Conservation (phyloP, 2,888 invertebrate genomes). For the Acrobasis repandana region DNA sequence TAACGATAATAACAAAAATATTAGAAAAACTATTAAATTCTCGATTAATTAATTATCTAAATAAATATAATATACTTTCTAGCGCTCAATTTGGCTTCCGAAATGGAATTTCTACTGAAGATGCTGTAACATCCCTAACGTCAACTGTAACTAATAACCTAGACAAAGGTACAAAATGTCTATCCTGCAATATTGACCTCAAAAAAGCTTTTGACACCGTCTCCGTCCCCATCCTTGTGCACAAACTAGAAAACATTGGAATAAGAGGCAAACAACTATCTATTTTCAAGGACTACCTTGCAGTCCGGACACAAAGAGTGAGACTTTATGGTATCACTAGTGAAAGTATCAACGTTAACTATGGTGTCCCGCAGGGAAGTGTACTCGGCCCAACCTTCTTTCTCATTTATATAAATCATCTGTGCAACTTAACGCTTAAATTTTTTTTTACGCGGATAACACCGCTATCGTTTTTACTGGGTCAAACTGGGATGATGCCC, state of each 20-base stretch:
- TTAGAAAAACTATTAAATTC: conserved; percentile 23
- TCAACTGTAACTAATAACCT: neutral
- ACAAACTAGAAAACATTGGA: no score
- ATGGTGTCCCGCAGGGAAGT: no score
- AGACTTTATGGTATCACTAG: conserved; percentile 2
- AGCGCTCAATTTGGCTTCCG: conserved; percentile 23
- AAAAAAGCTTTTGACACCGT: no score
- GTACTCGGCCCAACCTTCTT: no score
- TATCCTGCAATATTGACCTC: neutral
- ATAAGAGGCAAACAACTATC: neutral
- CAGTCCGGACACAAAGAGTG: conserved; percentile 14
- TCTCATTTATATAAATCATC: no score
- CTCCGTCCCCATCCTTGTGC: no score
- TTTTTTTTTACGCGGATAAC: conserved; percentile 10
- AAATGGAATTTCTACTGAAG: no score
- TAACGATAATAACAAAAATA: conserved; percentile 16
- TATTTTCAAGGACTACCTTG: conserved; percentile 13
- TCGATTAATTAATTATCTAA: conserved; percentile 17
- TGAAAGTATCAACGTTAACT: no score
- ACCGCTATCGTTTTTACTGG: conserved; percentile 11
- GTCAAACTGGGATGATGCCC: neutral
- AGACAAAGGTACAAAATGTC: conserved; percentile 7
- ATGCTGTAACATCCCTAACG: neutral
- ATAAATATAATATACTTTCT: conserved; percentile 12
- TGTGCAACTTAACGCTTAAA: neutral